Percentiles rank a stretch among this genome's conserved stretches.
These are phyloP conservation scores for Ictalurus punctatus DNA, from an alignment of 2,113 vertebrate species.

Conservation along the genomic window DNA sequence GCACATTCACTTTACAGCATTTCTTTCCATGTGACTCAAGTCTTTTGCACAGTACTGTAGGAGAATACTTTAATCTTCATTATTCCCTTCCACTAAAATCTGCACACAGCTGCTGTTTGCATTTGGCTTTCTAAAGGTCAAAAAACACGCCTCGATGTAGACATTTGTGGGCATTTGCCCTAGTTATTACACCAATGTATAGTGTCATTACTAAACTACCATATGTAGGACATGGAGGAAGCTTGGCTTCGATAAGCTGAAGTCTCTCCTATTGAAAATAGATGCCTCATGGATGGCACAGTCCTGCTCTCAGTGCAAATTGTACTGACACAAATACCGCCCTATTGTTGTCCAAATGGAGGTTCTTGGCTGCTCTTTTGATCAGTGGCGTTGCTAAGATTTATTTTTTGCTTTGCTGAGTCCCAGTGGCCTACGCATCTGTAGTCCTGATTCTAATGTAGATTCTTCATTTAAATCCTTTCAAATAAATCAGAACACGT, in stretches of 20 bases:
- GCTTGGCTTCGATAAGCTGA: slow-evolving; percentile 4
- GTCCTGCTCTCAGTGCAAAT: slow-evolving; percentile 28
- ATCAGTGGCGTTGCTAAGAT: slow-evolving; percentile 14
- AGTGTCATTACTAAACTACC: background rate
- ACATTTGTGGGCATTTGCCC: background rate
- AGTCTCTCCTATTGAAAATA: slow-evolving; percentile 30
- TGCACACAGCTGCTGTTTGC: slow-evolving; percentile 5
- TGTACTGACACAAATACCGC: slow-evolving; percentile 29
- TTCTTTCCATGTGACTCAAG: background rate
- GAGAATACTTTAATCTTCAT: background rate
- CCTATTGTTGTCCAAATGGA: slow-evolving; percentile 39
- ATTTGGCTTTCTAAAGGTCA: slow-evolving; percentile 3
- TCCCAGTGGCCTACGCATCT: background rate
- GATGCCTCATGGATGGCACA: slow-evolving; percentile 24
- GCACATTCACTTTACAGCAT: background rate
- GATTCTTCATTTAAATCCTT: slow-evolving; percentile 35
- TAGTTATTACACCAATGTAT: background rate
- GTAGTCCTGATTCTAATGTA: background rate
- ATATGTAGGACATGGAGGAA: slow-evolving; percentile 19
- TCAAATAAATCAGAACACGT: slow-evolving; percentile 21
- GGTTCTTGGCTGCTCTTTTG: slow-evolving; percentile 10
- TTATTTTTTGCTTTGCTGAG: slow-evolving; percentile 19
- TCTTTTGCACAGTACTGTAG: background rate
- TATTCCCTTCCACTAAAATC: background rate
- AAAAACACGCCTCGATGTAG: background rate